phyloP scores from a whole-genome alignment of 2,113 vertebrate species.

The Nerophis ophidion region DNA sequence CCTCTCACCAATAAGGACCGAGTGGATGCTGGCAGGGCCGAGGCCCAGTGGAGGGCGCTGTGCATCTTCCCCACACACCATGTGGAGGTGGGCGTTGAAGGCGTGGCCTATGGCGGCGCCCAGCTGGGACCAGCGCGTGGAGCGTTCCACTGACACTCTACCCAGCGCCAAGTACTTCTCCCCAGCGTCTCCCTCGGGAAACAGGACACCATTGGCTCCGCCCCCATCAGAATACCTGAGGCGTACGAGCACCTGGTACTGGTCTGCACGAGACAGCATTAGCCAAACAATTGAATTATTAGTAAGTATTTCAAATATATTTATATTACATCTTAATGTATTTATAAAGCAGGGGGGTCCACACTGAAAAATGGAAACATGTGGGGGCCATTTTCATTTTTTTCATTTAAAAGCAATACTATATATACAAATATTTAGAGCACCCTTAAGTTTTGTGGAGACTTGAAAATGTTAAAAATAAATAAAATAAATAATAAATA shows the following conservation, averaged over 20 bases:
- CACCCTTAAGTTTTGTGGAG: too few species aligned
- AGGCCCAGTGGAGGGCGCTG: conserved; percentile 51
- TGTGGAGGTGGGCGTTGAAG: conserved; percentile 49
- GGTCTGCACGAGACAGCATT: conserved; percentile 31
- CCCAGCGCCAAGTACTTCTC: conserved; percentile 35
- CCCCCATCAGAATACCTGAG: conserved; percentile 33
- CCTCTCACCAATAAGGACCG: conserved; percentile 51
- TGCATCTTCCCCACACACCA: conserved; percentile 47
- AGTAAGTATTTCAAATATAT: too few species aligned
- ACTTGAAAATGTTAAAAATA: too few species aligned
- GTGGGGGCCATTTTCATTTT: too few species aligned
- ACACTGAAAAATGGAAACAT: too few species aligned
- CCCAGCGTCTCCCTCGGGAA: conserved; percentile 36
- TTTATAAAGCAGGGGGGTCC: too few species aligned
- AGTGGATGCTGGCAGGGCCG: conserved; percentile 38
- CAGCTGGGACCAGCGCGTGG: conserved; percentile 50
- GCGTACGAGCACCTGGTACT: conserved; percentile 53
- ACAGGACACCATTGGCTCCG: conserved; percentile 18
- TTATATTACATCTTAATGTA: too few species aligned
- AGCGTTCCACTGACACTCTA: conserved; percentile 35
- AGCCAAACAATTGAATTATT: too few species aligned
- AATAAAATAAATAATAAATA: too few species aligned
- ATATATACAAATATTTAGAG: too few species aligned
- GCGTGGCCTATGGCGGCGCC: conserved; percentile 27
- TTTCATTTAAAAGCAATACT: too few species aligned